These are phyloP conservation scores for Etheostoma spectabile DNA, from an alignment of 2,113 vertebrate genomes.

Conservation along the genomic window DNA sequence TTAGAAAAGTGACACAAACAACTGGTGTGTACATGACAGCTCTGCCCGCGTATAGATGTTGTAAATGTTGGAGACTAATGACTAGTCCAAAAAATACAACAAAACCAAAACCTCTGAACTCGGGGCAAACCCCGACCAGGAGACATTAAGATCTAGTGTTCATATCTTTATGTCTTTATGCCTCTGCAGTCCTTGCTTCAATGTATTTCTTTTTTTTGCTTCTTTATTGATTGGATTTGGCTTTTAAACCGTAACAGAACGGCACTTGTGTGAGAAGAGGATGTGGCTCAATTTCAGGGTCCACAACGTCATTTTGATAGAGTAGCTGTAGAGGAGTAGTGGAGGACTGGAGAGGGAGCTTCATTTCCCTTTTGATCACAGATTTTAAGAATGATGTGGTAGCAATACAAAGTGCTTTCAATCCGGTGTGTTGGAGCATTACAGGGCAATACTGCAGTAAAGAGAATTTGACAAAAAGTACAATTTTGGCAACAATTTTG, in stretches of 20 bases:
- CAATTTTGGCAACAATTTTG: conserved; percentile 84
- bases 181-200: too few species aligned
- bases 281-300: conserved; percentile 60
- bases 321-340: conserved; percentile 18
- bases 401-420: conserved; percentile 45
- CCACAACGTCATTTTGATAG: conserved; percentile 21
- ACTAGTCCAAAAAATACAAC: conserved; percentile 81
- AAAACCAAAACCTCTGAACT: conserved; percentile 57
- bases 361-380: conserved; percentile 16
- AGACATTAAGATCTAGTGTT: conserved; percentile 41
- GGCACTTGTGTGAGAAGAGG: conserved; percentile 61
- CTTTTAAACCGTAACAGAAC: conserved; percentile 45
- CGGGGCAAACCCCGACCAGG: conserved; percentile 45
- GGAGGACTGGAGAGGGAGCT: conserved; percentile 26
- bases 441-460: conserved; percentile 24
- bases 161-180: conserved; percentile 14
- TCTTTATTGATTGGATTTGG: conserved; percentile 44
- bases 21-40: conserved; percentile 91
- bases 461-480: conserved; percentile 53
- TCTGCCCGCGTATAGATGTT: conserved; percentile 81
- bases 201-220: conserved; percentile 17
- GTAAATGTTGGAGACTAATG: conserved; percentile 83
- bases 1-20: conserved; percentile 96
- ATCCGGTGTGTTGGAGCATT: conserved; percentile 11
- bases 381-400: background rate